Conservation (phyloP, 2,797 vertebrate species). For the Mormyrus hasselquistii region DNA sequence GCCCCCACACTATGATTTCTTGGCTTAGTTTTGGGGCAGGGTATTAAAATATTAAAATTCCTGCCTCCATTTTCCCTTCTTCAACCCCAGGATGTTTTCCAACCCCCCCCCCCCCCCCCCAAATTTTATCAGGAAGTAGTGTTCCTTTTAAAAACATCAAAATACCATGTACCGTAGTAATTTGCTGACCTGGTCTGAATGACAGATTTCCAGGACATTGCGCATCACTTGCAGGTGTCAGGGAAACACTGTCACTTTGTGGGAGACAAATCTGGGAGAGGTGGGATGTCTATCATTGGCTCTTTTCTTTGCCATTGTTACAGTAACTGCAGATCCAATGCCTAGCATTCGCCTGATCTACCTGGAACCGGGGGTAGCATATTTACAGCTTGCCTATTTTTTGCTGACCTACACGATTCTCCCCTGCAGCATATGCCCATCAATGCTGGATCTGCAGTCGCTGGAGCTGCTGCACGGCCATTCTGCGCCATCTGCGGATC, state of each 20-base stretch:
- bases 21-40: neutral
- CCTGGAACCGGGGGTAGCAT: neutral
- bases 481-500: neutral
- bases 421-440: neutral
- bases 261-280: neutral
- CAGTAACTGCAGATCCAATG: neutral
- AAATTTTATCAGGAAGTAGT: neutral
- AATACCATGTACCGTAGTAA: no score
- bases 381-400: neutral
- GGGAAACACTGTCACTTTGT: neutral
- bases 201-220: neutral
- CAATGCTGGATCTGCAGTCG: neutral
- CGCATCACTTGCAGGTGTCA: neutral
- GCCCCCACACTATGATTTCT: neutral
- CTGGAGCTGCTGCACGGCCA: neutral
- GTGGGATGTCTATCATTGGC: neutral
- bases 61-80: neutral
- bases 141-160: no score
- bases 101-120: neutral
- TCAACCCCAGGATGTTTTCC: neutral
- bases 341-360: neutral
- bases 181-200: neutral
- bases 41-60: neutral
- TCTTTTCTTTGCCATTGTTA: neutral
- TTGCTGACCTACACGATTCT: neutral